Conservation (phyloP, 2,888 invertebrate genomes). For the Erannis defoliaria region DNA sequence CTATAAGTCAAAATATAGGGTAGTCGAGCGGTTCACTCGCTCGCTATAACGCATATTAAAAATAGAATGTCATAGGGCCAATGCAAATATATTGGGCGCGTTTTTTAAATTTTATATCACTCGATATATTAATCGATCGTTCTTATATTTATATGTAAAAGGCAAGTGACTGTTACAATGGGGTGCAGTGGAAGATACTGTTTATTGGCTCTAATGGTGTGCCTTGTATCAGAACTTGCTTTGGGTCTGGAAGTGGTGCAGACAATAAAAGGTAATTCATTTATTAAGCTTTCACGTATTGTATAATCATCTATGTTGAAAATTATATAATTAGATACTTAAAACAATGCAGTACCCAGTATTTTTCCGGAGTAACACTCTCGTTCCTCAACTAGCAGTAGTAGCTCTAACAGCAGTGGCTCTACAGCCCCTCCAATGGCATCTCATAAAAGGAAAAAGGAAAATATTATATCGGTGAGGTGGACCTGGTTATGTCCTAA, state of each 20-base stretch:
- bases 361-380: too few species aligned
- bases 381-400: too few species aligned
- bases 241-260: slow-evolving; percentile 86
- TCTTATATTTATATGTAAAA: too few species aligned
- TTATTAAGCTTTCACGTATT: slow-evolving; percentile 14
- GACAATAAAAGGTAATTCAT: slow-evolving; percentile 84
- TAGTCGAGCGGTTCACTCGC: slow-evolving; percentile 84
- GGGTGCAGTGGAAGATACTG: slow-evolving; percentile 84
- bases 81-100: slow-evolving; percentile 70
- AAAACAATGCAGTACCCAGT: too few species aligned
- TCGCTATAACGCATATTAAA: slow-evolving; percentile 56
- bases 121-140: too few species aligned
- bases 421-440: too few species aligned
- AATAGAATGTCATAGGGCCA: slow-evolving; percentile 63
- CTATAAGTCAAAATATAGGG: slow-evolving; percentile 88
- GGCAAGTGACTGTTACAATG: slow-evolving; percentile 62
- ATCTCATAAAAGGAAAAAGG: too few species aligned
- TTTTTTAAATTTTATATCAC: slow-evolving; percentile 60
- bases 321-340: too few species aligned
- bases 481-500: too few species aligned
- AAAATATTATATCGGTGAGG: too few species aligned
- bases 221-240: slow-evolving; percentile 81
- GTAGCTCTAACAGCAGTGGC: too few species aligned
- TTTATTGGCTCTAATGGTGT: slow-evolving; percentile 82
- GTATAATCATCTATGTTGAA: slow-evolving; percentile 13